Base-by-base conservation (phyloP, 2,888 invertebrate species). In the Trachelus tabidus region DNA sequence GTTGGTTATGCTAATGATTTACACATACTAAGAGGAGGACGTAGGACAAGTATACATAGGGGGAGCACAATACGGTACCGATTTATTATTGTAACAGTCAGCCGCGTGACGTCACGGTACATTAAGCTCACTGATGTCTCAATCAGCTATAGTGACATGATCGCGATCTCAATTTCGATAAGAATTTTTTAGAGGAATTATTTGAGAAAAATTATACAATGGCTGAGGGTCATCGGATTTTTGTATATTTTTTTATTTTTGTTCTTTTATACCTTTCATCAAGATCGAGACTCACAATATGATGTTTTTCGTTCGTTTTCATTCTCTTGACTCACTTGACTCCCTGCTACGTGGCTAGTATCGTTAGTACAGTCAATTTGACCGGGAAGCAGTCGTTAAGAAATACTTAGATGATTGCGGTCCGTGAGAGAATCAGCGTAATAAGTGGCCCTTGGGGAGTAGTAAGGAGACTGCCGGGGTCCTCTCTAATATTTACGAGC, bases 361-460 rank as follows among this genome's bases (percentile, higher is more conserved):
- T 83, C 85, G 83, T 86, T 87, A 83, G 81, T 83, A 40, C 83
- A 82, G 84, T 83, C 82, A 81, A 84, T 83, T 84, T 80, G 82
- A 80, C 82, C 56, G 79, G 81, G 81, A 80, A 84, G 84, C 79
- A 81, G 77, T 80, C 78, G 85, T 89, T 89, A 87, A 85, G 87
- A 88, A 89, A 90, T 90, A 89, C 88, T 91, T 89, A 87, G 90
- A 89, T 88, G 88, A 91, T 90, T 90, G 90, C 85, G 85, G 85
- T 84, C 82, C 81, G 85, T 84, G 84, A 87, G 87, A 88, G 90
- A 90, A 88, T 89, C 88, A 85, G 86, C 83, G 87, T 89, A 90
- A 91, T 91, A 89, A 90, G 89, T 86, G 87, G 85, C 86, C 91
- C 89, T 84, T 77, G 75, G 90, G 89, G 91, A 89, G 87, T 82